Evolutionary conservation across 2,797 vertebrate species (phyloP), one percentile per base, ranked within the genome.

Genomic region (Pseudomugil tenellus): DNA sequence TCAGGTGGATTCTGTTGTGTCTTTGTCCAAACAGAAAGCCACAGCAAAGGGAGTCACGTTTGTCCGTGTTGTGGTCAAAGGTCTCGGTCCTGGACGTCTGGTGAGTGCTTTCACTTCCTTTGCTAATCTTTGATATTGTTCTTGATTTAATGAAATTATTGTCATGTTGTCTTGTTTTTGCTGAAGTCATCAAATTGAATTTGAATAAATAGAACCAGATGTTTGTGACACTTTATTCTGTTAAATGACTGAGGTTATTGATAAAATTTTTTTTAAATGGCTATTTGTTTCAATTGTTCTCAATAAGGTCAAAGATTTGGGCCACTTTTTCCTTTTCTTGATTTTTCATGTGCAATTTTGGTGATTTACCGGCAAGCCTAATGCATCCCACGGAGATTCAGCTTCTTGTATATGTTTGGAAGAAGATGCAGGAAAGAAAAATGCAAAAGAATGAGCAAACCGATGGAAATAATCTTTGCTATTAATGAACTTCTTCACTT

Each of bases 11-110:
- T 37, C 4, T 37, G 35, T 43, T 43, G 32, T 49, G 3, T 66
- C 14, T 64, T 59, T 11, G 1, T 79, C 53, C 58, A 16, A 41
- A 76, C 93, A 99, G 98, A 99, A 97, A 90, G 95, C 96, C 16
- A 82, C 78, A 3, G 88, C 67, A 0, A 97, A 96, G 70, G 97
- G 97, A 0, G 93, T 98, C 16, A 52, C 79, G 1, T 96, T 95
- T 0, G 87, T 98, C 7, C 94, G 97, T 12, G 95, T 99, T 6
- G 35, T 97, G 52, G 92, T 99, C 74, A 97, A 96, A 92, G 98
- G 97, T 73, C 87, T 99, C 32, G 98, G 98, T 56, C 96, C 96
- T 0, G 97, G 98, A 61, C 96, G 98, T 70, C 76, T 92, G 94
- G 98, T 99, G 86, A 92, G 96, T 79, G 26, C 0, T 23, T 14